Base-by-base conservation (phyloP, 2,888 invertebrate species). In the Ariolimax columbianus region DNA sequence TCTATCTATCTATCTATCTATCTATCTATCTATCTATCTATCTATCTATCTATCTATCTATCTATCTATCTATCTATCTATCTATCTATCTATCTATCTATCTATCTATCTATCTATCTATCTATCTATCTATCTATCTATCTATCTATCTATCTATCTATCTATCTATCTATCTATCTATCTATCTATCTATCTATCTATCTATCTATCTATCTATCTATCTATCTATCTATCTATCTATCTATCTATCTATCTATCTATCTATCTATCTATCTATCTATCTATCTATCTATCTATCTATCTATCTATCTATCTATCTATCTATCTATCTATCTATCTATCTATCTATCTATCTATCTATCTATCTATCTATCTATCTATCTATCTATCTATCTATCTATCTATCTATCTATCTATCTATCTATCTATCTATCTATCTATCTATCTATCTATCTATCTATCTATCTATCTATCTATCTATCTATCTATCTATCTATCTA, bases 181-280 rank as follows among this genome's bases (percentile, higher is more conserved):
- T 47, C 47, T 47, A 47, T 63, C 63, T 63, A 63, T 63, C 63
- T 63, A 63, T 63, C 63, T 63, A 63, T 63, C 63, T 63, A 63
- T 63, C 63, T 63, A 63, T 63, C 63, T 63, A 63, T 63, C 63
- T 63, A 63, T 63, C 63, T 63, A 63, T 63, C 63, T 63, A 63
- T 63, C 63, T 63, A 63, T 63, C 63, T 63, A 63, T 63, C 63
- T 63, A 63, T 63, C 63, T 63, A 63, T 63, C 63, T 63, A 63
- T 63, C 63, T 63, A 63, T 63, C 63, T 63, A 63, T 63, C 63
- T 63, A 63, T 63, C 63, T 63, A 63, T 63, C 63, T 63, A 63
- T 63, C 63, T 63, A 63, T 63, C 63, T 63, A 63, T 63, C 63
- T 63, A 63, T 63, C 63, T 63, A 63, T 63, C 63, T 63, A 63